Conservation (phyloP, 1,140 invertebrate species). For the Monomorium pharaonis region DNA sequence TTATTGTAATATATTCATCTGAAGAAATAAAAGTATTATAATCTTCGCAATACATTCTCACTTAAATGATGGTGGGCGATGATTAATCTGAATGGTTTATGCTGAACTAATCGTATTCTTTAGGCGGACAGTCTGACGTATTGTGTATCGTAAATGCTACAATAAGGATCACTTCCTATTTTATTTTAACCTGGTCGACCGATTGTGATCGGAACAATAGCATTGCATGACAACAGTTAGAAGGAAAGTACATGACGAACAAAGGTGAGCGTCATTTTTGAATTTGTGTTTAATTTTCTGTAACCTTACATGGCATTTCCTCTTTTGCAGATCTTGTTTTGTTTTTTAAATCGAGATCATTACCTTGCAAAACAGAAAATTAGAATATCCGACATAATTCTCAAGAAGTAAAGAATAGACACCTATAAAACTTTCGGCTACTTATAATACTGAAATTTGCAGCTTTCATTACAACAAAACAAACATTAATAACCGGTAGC, state of each 20-base stretch:
- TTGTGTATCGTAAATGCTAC: constrained; percentile 16
- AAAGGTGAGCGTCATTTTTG: constrained; percentile 33
- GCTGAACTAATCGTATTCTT: not conserved
- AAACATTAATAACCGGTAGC: no score
- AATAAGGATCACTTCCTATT: constrained; percentile 49
- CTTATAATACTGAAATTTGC: no score
- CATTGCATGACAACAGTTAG: constrained; percentile 18
- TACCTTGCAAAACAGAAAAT: not conserved
- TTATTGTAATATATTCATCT: not conserved
- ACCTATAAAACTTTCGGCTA: no score
- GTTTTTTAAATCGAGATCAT: not conserved
- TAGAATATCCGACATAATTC: no score
- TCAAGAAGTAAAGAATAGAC: no score
- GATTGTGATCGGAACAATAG: constrained; percentile 35
- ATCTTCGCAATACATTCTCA: not conserved
- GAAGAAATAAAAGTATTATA: not conserved
- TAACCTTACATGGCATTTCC: constrained; percentile 36
- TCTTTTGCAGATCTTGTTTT: not conserved
- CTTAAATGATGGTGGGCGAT: not conserved
- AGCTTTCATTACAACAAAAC: no score
- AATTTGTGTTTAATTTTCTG: constrained; percentile 54
- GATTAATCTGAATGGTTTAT: constrained; percentile 2
- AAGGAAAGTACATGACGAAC: constrained; percentile 37
- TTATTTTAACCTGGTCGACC: not conserved
- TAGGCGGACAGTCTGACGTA: not conserved